Conservation (phyloP, 2,113 vertebrate species). For the Toxotes jaculatrix region DNA sequence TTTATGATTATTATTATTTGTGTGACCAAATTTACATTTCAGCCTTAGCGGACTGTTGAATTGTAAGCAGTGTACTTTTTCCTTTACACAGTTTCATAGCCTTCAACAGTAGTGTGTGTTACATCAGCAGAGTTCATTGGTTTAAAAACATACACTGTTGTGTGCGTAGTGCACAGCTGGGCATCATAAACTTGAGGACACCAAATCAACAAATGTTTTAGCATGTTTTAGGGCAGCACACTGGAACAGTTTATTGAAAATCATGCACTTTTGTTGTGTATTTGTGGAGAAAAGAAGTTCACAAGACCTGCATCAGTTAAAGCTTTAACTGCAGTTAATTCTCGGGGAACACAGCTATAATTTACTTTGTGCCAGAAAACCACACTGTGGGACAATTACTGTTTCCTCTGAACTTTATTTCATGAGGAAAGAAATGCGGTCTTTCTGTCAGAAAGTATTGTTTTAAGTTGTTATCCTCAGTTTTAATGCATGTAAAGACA, state of each 20-base stretch:
- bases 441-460: background rate
- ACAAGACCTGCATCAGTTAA: background rate
- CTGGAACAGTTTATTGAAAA: background rate
- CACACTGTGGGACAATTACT: background rate
- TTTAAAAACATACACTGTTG: too few relatives aligned
- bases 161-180: too few relatives aligned
- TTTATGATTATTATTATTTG: background rate
- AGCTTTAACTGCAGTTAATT: background rate
- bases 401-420: background rate
- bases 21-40: background rate
- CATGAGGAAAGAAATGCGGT: background rate
- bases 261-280: background rate
- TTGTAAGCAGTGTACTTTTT: background rate
- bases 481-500: background rate
- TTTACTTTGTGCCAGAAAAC: background rate
- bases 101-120: background rate
- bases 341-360: background rate
- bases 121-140: background rate
- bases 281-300: background rate
- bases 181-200: too few relatives aligned
- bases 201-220: too few relatives aligned
- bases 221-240: background rate
- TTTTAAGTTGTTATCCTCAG: background rate
- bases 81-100: background rate
- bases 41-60: background rate